Conservation (phyloP, 2,888 invertebrate species). For the Mesorhabditis sp. region DNA sequence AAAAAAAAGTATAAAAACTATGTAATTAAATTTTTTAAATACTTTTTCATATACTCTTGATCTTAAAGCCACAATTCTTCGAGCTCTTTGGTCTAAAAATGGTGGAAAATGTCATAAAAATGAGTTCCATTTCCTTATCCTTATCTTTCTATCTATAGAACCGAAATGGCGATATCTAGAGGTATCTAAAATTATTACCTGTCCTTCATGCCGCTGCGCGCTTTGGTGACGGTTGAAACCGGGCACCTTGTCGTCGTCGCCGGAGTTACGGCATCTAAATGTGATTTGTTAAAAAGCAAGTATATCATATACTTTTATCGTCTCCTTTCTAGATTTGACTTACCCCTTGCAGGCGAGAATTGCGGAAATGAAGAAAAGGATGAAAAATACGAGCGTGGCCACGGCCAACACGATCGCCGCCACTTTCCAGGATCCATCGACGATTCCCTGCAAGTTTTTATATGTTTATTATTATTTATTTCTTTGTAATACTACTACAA, state of each 20-base stretch:
- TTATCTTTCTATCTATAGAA: too few relatives aligned
- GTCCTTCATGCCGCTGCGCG: constrained; percentile 5
- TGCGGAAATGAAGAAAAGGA: constrained; percentile 17
- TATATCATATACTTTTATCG: not conserved
- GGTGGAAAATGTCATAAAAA: too few relatives aligned
- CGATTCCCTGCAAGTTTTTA: constrained; percentile 37
- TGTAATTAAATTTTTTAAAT: too few relatives aligned
- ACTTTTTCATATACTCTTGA: too few relatives aligned
- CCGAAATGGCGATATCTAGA: too few relatives aligned
- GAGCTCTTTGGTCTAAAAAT: too few relatives aligned
- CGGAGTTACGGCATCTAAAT: not conserved
- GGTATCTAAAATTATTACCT: not conserved
- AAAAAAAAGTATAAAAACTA: too few relatives aligned
- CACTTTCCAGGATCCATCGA: constrained; percentile 38
- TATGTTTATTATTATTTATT: constrained; percentile 18
- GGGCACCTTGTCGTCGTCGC: not conserved
- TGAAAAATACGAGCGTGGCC: constrained; percentile 25
- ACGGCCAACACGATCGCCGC: constrained; percentile 44
- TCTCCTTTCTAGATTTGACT: not conserved
- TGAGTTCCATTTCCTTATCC: too few relatives aligned
- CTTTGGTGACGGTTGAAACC: not conserved
- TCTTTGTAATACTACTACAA: not conserved
- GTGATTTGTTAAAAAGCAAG: not conserved
- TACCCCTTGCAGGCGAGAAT: constrained; percentile 7
- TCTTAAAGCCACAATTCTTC: too few relatives aligned